These are phyloP conservation scores for Ursus arctos DNA, from an alignment of 2,113 vertebrate genomes.

Conservation along the genomic window DNA sequence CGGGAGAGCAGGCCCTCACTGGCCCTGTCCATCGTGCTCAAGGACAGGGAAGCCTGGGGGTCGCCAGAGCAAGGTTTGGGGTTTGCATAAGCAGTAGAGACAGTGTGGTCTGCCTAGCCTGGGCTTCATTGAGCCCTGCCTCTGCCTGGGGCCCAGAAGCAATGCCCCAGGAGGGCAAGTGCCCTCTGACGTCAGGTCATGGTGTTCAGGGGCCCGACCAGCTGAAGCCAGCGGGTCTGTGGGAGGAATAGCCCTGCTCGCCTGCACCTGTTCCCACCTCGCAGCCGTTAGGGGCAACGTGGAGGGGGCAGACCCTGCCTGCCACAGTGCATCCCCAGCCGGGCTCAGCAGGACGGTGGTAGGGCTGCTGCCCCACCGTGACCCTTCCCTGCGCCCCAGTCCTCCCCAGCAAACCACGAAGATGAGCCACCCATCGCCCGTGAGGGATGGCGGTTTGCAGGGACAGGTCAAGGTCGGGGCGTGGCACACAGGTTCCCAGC, in stretches of 20 bases:
- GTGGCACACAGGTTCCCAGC: fast-evolving
- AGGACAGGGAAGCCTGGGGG: too few relatives aligned
- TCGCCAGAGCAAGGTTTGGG: background rate
- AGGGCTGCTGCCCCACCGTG: fast-evolving
- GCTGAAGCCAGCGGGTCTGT: background rate
- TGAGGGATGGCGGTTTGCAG: too few relatives aligned
- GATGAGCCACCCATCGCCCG: fast-evolving
- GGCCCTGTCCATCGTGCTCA: too few relatives aligned
- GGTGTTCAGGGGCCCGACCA: background rate
- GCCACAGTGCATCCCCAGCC: background rate
- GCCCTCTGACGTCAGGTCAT: background rate
- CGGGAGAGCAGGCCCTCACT: fast-evolving
- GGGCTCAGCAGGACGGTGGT: background rate
- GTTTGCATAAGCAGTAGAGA: background rate
- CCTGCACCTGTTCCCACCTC: background rate
- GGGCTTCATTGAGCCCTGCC: background rate
- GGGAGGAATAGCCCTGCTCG: background rate
- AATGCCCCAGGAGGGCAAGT: background rate
- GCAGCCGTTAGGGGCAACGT: fast-evolving
- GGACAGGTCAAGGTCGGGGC: background rate
- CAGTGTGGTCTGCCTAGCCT: background rate
- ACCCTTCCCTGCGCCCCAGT: background rate
- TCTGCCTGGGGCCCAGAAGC: background rate
- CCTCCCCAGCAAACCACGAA: background rate
- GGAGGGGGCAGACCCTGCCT: background rate